phyloP scores from a whole-genome alignment of 1,140 invertebrate genomes.

The Drosophila rhopaloa region DNA sequence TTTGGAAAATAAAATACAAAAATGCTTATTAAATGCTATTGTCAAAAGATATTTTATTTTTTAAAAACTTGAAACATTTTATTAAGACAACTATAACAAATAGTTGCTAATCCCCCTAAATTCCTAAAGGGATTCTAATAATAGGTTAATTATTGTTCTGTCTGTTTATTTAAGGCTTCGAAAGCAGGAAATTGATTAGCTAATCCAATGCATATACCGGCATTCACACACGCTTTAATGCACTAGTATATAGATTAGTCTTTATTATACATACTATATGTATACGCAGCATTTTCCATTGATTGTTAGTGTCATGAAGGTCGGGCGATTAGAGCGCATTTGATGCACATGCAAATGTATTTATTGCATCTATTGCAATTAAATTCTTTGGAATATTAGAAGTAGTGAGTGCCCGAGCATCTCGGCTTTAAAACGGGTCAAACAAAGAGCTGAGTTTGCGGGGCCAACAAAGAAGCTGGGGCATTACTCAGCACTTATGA shows the following conservation, averaged over 20 bases:
- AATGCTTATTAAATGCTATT: too few relatives aligned
- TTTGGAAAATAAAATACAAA: too few relatives aligned
- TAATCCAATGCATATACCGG: constrained; percentile 41
- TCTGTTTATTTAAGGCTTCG: constrained; percentile 10
- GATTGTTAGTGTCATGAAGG: constrained; percentile 69
- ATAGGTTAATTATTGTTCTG: not conserved
- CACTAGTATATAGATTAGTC: constrained; percentile 30
- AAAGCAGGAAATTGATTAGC: constrained; percentile 61
- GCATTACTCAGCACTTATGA: constrained; percentile 52
- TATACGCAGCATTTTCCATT: constrained; percentile 53
- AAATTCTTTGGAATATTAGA: constrained; percentile 3
- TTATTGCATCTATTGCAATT: constrained; percentile 16
- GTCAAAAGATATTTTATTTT: too few relatives aligned
- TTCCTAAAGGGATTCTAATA: constrained; percentile 1
- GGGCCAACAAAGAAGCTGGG: constrained; percentile 30
- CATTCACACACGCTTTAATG: constrained; percentile 21
- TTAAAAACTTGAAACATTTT: too few relatives aligned
- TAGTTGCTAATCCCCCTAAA: not conserved
- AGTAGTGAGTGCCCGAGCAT: not conserved
- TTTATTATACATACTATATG: constrained; percentile 21
- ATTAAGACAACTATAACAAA: not conserved
- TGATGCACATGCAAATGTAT: constrained; percentile 54
- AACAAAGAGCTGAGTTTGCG: constrained; percentile 18
- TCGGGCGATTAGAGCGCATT: constrained; percentile 68
- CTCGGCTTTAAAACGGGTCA: not conserved